Percentiles rank a stretch among this genome's conserved stretches.
Evolutionary conservation across 2,797 vertebrate genomes (phyloP).

Genomic region (Hirundo rustica): DNA sequence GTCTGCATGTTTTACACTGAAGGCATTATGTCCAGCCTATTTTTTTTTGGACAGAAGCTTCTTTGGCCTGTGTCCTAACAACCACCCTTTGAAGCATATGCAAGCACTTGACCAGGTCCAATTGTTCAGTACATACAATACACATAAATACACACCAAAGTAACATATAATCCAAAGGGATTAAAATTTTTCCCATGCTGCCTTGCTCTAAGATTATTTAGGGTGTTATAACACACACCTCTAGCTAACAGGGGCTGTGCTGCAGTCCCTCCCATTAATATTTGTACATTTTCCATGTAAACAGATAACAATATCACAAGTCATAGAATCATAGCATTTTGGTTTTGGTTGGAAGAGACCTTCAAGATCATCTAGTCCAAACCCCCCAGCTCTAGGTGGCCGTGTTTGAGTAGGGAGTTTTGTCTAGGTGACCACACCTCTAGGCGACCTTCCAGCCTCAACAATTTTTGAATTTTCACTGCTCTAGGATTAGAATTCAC

Average conservation of each 20-base stretch:
- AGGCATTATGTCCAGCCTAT: not conserved
- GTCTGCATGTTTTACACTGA: not conserved
- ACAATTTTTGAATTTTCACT: not conserved
- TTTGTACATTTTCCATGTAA: not conserved
- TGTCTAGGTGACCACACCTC: not conserved
- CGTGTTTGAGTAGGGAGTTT: not conserved
- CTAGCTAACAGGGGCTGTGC: not conserved
- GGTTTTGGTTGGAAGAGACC: not conserved
- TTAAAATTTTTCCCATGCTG: not conserved
- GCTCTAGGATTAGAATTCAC: not conserved
- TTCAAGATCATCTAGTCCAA: not conserved
- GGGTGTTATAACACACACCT: not conserved
- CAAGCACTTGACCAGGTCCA: not conserved
- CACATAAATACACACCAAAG: not conserved
- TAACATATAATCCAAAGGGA: not conserved
- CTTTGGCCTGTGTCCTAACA: not conserved
- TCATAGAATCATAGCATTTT: not conserved
- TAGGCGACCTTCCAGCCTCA: not conserved
- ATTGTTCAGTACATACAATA: not conserved
- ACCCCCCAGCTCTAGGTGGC: rapidly evolving
- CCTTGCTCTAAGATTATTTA: not conserved
- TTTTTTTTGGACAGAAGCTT: not conserved
- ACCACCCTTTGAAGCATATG: not conserved
- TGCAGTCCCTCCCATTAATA: not conserved
- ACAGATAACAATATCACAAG: not conserved